These are phyloP conservation scores for Sthenelais limicola DNA, from an alignment of 2,888 invertebrate genomes.

Conservation along the genomic window DNA sequence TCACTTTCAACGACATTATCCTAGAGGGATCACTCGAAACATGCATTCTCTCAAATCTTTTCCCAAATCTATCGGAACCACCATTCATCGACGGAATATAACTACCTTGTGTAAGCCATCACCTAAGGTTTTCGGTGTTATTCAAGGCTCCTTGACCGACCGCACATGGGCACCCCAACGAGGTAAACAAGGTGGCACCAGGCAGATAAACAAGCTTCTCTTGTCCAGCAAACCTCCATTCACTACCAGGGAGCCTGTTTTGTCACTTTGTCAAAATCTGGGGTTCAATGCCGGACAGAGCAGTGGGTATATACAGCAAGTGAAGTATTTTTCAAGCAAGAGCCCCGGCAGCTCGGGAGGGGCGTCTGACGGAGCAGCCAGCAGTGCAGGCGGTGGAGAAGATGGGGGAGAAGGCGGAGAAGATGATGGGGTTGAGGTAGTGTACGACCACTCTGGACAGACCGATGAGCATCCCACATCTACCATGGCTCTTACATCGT, in stretches of 20 bases:
- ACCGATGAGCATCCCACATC: slow-evolving; percentile 39
- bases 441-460: background rate
- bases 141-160: slow-evolving; percentile 2
- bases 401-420: slow-evolving; percentile 1
- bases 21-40: too few species aligned
- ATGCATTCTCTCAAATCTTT: too few species aligned
- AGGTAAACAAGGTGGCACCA: too few species aligned
- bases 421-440: background rate
- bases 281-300: background rate
- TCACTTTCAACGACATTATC: too few species aligned
- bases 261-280: background rate
- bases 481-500: slow-evolving; percentile 47
- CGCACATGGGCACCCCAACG: too few species aligned
- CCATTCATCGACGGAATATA: too few species aligned
- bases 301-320: background rate
- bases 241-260: too few species aligned
- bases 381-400: slow-evolving; percentile 33
- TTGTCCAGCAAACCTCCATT: too few species aligned
- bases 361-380: slow-evolving; percentile 14
- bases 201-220: too few species aligned
- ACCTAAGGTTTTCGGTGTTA: slow-evolving; percentile 19
- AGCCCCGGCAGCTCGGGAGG: slow-evolving; percentile 6
- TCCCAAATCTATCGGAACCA: too few species aligned
- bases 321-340: slow-evolving; percentile 2
- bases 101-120: too few species aligned